Percentiles rank a stretch among this genome's conserved stretches.
phyloP scores from a whole-genome alignment of 2,113 vertebrate genomes.

The Pongo pygmaeus region DNA sequence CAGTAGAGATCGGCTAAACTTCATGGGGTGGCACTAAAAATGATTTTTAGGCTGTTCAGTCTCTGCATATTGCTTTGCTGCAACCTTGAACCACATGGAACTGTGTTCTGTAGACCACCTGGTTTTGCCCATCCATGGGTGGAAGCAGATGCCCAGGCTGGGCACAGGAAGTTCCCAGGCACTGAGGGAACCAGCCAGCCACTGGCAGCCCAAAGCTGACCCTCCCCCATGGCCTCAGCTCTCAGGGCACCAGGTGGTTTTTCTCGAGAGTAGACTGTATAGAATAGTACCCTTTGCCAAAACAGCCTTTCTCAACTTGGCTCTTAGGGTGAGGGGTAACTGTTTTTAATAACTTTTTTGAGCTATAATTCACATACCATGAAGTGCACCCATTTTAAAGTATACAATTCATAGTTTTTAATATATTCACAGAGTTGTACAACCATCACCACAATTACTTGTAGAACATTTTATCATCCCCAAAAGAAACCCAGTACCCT shows the following conservation, averaged over 20 bases:
- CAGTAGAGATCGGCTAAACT: not conserved
- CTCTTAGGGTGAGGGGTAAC: not conserved
- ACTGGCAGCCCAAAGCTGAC: not conserved
- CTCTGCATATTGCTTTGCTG: not conserved
- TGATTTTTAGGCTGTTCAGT: not conserved
- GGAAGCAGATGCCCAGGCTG: not conserved
- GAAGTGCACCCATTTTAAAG: not conserved
- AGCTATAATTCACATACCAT: not conserved
- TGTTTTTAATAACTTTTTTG: not conserved
- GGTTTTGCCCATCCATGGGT: not conserved
- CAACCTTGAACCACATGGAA: not conserved
- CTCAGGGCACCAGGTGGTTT: not conserved
- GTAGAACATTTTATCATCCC: not conserved
- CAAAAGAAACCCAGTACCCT: not conserved
- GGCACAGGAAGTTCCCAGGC: not conserved
- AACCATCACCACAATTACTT: not conserved
- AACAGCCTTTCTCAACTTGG: not conserved
- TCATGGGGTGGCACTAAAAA: not conserved
- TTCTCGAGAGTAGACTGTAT: not conserved
- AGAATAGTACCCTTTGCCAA: not conserved
- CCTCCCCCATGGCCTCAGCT: fast-evolving
- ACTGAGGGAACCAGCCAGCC: not conserved
- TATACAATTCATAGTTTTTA: not conserved
- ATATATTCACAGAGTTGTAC: not conserved
- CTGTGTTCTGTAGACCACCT: not conserved